Evolutionary conservation across 2,797 vertebrate species (phyloP).

Genomic region (Enteromius anoplus): DNA sequence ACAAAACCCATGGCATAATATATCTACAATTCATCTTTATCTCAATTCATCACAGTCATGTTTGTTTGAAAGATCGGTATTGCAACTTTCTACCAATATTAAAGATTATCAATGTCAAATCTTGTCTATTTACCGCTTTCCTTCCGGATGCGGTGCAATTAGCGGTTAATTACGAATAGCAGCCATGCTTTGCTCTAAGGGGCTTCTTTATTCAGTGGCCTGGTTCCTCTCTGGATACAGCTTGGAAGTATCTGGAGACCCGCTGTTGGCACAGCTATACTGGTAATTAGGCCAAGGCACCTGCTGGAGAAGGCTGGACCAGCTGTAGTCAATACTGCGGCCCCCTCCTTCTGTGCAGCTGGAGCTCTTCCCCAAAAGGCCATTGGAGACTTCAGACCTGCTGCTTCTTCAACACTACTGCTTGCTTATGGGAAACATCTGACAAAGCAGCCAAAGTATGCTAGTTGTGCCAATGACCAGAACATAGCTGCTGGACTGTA

Average conservation of each 20-base stretch:
- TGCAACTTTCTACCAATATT: constrained; percentile 16
- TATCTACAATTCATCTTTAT: constrained; percentile 6
- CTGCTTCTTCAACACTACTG: constrained; percentile 24
- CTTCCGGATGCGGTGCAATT: constrained; percentile 62
- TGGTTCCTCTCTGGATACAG: constrained; percentile 53
- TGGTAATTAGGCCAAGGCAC: constrained; percentile 72
- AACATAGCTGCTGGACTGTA: constrained; percentile 46
- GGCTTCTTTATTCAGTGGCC: constrained; percentile 48
- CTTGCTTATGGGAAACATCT: constrained; percentile 59
- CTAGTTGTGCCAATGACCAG: constrained; percentile 53
- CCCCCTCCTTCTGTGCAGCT: constrained; percentile 69
- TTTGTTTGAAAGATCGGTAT: neutral
- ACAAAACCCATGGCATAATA: neutral
- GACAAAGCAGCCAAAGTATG: constrained; percentile 64
- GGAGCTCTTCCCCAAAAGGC: constrained; percentile 61
- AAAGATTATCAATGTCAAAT: constrained; percentile 39
- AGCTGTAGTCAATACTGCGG: constrained; percentile 67
- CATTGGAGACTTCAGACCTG: constrained; percentile 24
- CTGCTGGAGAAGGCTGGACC: constrained; percentile 70
- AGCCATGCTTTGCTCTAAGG: constrained; percentile 43
- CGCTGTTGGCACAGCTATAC: constrained; percentile 63
- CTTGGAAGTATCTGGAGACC: constrained; percentile 54
- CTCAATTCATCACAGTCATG: neutral
- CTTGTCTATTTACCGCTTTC: constrained; percentile 40
- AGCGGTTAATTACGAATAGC: constrained; percentile 53